Evolutionary conservation across 2,888 invertebrate genomes (phyloP), one percentile per base, ranked within the genome.

Genomic region (Patella ulyssiponensis): DNA sequence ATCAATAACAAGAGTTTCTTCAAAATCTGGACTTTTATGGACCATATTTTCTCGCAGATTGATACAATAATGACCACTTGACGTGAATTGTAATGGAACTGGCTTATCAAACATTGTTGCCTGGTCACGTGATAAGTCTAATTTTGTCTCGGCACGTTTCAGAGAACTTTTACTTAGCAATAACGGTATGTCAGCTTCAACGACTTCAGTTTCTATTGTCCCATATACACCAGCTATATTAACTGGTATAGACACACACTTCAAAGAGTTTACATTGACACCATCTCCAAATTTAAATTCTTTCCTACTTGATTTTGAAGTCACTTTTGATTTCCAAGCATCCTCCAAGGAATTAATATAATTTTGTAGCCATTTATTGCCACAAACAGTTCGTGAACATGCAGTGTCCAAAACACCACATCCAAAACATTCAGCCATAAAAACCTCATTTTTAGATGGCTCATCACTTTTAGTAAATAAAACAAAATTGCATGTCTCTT

Each of bases 1-100:
- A 20, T 64, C 64, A 64, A 64, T 64, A 17, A 15, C 11, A 15
- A 76, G 56, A 56, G 73, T 70, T 64, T 64, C 64, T 20, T 9
- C 12, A 20, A 23, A 11, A 20, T 64, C 64, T 20, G 7, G 20
- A 64, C 20, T 14, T 64, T 20, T 14, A 3, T 12, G 0, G 11
- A 20, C 11, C 11, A 64, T n/a, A 20, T 64, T 12, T 11, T 64
- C 64, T 64, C 9, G n/a, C 23, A 64, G 23, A 20, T 64, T 15
- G 1, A 80, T 56, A 72, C 80, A 80, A 58, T 79, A 79, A 33
- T 80, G 80, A 53, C 80, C 80, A 75, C 56, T 56, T 17, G 80
- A 80, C 1, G 77, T 79, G 17, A 69, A 73, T n/a, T 79, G 51
- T 9, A 79, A 53, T 33, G 77, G 20, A 51, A 80, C 78, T 56